Conservation (phyloP, 1,140 invertebrate genomes). For the Microplitis mediator region DNA sequence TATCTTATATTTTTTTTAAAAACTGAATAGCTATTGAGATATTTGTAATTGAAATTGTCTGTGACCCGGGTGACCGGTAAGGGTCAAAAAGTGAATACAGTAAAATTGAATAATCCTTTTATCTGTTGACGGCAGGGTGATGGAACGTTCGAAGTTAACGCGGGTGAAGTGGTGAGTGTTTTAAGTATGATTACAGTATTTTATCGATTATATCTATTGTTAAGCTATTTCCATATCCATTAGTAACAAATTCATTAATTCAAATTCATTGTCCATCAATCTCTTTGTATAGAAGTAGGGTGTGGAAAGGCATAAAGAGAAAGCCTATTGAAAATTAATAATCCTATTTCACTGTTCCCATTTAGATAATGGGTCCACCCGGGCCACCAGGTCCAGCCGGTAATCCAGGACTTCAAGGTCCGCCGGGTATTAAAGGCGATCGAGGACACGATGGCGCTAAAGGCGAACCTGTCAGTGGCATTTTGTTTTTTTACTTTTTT, state of each 20-base stretch:
- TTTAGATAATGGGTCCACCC: conserved; percentile 76
- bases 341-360: conserved; percentile 29
- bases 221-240: no score
- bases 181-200: neutral
- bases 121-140: conserved; percentile 67
- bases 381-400: conserved; percentile 83
- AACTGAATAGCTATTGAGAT: neutral
- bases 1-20: no score
- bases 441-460: conserved; percentile 84
- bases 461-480: conserved; percentile 80
- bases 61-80: no score
- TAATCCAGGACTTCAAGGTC: conserved; percentile 75
- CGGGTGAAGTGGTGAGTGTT: conserved; percentile 72
- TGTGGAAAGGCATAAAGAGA: no score
- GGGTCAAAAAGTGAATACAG: no score
- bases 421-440: conserved; percentile 88
- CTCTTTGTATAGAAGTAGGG: no score
- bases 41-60: no score
- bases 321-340: conserved; percentile 5
- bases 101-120: conserved; percentile 43
- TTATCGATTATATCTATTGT: neutral
- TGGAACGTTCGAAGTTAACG: conserved; percentile 74
- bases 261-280: no score
- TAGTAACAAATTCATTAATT: no score
- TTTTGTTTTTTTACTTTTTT: conserved; percentile 30